Evolutionary conservation across 1,140 invertebrate genomes (phyloP).

Genomic region (Hylyphantes graminicola): DNA sequence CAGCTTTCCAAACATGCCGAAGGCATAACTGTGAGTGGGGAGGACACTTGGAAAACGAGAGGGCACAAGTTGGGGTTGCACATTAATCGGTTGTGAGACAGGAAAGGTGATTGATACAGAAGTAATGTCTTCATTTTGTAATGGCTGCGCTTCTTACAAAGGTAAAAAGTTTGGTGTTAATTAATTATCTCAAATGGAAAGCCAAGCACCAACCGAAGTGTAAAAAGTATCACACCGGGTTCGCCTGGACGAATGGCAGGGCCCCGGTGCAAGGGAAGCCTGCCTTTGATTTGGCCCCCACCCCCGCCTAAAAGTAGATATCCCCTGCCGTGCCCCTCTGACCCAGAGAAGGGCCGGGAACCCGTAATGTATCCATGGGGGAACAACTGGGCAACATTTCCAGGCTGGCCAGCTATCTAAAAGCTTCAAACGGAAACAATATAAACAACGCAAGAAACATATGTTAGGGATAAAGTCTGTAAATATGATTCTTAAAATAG

Average conservation of each 20-base stretch:
- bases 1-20: neutral
- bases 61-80: conserved; percentile 22
- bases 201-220: neutral
- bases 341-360: no score
- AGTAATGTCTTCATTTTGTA: conserved; percentile 30
- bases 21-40: conserved; percentile 5
- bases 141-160: conserved; percentile 12
- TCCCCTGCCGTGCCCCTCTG: no score
- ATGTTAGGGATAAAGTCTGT: no score
- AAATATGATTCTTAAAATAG: no score
- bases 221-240: conserved; percentile 6
- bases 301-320: no score
- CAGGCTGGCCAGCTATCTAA: neutral
- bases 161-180: conserved; percentile 3
- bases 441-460: neutral
- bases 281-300: no score
- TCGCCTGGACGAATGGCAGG: no score
- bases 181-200: neutral
- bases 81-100: conserved; percentile 1
- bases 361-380: neutral
- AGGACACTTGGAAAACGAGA: conserved; percentile 16
- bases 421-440: neutral
- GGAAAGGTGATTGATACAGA: conserved; percentile 22
- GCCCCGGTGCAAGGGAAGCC: no score
- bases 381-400: neutral